Conservation (phyloP, 2,113 vertebrate species). For the Athene cunicularia region DNA sequence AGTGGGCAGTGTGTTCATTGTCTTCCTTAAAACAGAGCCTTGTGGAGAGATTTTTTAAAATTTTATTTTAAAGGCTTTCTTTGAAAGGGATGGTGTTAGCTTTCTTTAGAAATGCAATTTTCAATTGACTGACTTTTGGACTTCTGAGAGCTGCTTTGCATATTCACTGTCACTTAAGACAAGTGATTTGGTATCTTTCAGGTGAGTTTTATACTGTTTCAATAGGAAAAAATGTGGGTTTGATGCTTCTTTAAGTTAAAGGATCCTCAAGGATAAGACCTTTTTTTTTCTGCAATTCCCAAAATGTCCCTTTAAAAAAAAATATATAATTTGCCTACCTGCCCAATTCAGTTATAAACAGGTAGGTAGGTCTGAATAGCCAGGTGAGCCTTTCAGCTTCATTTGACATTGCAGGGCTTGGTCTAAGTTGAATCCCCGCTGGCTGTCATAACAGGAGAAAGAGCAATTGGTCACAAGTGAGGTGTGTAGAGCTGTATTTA, state of each 20-base stretch:
- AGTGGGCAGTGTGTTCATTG: not conserved
- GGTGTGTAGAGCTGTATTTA: not conserved
- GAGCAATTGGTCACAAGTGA: not conserved
- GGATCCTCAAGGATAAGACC: not conserved
- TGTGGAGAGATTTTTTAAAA: not conserved
- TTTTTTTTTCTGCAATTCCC: not conserved
- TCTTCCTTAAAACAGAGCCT: not conserved
- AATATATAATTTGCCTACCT: not conserved
- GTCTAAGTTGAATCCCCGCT: not conserved
- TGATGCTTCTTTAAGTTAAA: not conserved
- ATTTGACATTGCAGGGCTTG: not conserved
- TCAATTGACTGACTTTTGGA: not conserved
- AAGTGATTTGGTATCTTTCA: not conserved
- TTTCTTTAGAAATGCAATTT: not conserved
- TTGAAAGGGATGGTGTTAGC: not conserved
- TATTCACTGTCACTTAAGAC: not conserved
- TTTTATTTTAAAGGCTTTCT: not conserved
- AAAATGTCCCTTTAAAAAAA: not conserved
- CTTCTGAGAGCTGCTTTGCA: not conserved
- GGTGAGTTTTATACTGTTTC: not conserved
- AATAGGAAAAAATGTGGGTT: not conserved
- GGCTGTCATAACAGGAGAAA: not conserved
- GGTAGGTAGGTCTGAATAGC: not conserved
- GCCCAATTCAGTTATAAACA: not conserved
- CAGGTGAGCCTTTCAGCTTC: not conserved